phyloP scores from a whole-genome alignment of 1,140 invertebrate genomes.

The Belonocnema kinseyi region DNA sequence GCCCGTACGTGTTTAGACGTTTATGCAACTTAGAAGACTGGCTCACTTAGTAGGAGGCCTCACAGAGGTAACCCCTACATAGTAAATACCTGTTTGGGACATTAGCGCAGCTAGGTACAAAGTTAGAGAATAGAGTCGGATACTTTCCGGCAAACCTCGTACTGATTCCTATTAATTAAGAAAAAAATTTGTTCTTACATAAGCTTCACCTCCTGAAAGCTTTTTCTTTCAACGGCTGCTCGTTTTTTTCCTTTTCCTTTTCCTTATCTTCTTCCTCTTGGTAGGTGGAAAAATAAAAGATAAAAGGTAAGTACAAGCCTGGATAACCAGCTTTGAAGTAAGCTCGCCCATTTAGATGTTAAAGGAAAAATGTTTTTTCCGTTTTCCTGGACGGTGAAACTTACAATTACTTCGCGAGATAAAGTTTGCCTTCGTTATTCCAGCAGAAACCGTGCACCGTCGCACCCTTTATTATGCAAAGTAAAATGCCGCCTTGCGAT shows the following conservation, averaged over 20 bases:
- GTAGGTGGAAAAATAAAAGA: slow-evolving; percentile 39
- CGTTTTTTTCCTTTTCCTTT: slow-evolving; percentile 33
- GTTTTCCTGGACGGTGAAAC: slow-evolving; percentile 49
- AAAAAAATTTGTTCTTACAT: not conserved
- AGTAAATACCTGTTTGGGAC: no score
- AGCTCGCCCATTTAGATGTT: slow-evolving; percentile 58
- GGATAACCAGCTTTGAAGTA: slow-evolving; percentile 64
- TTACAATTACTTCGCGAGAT: slow-evolving; percentile 60
- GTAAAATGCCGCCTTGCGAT: slow-evolving; percentile 45
- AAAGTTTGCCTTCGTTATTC: slow-evolving; percentile 61
- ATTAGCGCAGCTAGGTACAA: no score
- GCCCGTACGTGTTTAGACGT: no score
- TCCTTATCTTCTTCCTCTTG: slow-evolving; percentile 51
- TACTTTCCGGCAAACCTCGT: no score
- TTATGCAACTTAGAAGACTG: no score
- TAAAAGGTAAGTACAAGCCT: slow-evolving; percentile 48
- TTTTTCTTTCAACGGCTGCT: slow-evolving; percentile 36
- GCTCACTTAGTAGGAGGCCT: no score
- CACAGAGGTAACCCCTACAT: no score
- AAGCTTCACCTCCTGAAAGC: slow-evolving; percentile 39
- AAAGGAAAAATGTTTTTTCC: slow-evolving; percentile 62
- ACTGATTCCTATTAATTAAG: slow-evolving; percentile 4
- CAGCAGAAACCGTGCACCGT: slow-evolving; percentile 33
- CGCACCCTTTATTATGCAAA: slow-evolving; percentile 55
- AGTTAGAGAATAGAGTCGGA: no score